phyloP scores from a whole-genome alignment of 1,140 invertebrate species.

The Plodia interpunctella region DNA sequence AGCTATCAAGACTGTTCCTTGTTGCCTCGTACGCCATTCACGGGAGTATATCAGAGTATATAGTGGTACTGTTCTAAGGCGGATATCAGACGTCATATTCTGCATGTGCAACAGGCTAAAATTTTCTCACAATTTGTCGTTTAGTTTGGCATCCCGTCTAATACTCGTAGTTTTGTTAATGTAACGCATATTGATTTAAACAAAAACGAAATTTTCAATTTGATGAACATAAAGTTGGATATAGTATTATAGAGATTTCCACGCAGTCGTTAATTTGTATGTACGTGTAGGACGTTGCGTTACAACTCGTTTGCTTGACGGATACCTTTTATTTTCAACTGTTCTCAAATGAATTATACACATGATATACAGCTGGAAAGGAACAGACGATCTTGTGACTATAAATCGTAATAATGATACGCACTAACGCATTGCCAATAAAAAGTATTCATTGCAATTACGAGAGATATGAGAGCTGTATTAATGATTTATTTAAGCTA shows the following conservation, averaged over 20 bases:
- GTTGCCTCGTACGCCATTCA: too few species aligned
- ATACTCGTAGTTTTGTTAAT: too few species aligned
- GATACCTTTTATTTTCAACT: conserved; percentile 54
- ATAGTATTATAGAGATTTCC: neutral
- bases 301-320: conserved; percentile 49
- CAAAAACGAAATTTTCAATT: too few species aligned
- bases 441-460: conserved; percentile 14
- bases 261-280: neutral
- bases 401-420: conserved; percentile 50
- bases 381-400: conserved; percentile 31
- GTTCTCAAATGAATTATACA: conserved; percentile 49
- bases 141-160: too few species aligned
- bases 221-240: too few species aligned
- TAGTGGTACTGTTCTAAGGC: too few species aligned
- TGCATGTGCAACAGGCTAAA: too few species aligned
- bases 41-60: too few species aligned
- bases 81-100: too few species aligned
- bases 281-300: conserved; percentile 40
- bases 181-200: too few species aligned
- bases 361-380: conserved; percentile 48
- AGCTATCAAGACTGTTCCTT: too few species aligned
- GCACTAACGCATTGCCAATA: conserved; percentile 18
- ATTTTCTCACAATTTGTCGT: too few species aligned
- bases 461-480: neutral
- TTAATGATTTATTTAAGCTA: neutral